Evolutionary conservation across 2,797 vertebrate genomes (phyloP).

Genomic region (Enteromius afrohamiltoni): DNA sequence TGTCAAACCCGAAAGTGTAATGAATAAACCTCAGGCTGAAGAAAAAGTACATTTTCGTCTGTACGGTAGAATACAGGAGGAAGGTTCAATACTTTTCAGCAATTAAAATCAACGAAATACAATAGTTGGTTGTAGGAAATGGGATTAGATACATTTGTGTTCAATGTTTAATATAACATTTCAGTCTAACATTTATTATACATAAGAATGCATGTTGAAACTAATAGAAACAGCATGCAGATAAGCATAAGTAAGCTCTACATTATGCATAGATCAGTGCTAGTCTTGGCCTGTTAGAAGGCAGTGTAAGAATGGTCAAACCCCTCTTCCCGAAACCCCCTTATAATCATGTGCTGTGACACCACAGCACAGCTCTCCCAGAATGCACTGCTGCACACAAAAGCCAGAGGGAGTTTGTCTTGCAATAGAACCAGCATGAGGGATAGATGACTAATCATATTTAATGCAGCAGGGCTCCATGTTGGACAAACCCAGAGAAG

Average conservation of each 20-base stretch:
- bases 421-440: conserved; percentile 41
- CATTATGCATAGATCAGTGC: not conserved
- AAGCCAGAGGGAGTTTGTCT: conserved; percentile 59
- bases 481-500: conserved; percentile 76
- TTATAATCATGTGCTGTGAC: not conserved
- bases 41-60: too few species aligned
- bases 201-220: not conserved
- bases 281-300: conserved; percentile 15
- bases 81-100: too few species aligned
- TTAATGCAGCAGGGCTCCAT: conserved; percentile 74
- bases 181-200: not conserved
- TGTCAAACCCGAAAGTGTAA: too few species aligned
- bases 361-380: conserved; percentile 51
- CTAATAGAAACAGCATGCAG: not conserved
- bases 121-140: too few species aligned
- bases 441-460: conserved; percentile 78
- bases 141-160: too few species aligned
- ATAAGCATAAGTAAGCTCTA: not conserved
- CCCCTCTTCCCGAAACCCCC: not conserved
- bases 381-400: conserved; percentile 57
- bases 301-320: conserved; percentile 46
- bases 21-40: too few species aligned
- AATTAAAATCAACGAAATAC: too few species aligned
- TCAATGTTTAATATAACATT: not conserved
- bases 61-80: too few species aligned